Evolutionary conservation across 1,140 invertebrate species (phyloP), one percentile per base, ranked within the genome.

Genomic region (Philotrypesis tridentata): DNA sequence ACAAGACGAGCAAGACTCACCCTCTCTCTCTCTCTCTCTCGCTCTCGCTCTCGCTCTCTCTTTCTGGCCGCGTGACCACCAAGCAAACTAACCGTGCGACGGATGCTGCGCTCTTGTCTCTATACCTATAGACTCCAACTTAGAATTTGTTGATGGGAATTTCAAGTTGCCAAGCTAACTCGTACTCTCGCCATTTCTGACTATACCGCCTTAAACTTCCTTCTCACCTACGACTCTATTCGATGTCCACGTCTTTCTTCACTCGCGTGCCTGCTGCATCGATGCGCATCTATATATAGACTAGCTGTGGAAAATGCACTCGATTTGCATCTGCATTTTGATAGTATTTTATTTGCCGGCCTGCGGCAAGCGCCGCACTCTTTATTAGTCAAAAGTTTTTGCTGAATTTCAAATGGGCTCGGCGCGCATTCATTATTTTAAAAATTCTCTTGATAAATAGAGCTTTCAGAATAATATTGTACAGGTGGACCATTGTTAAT

Each of bases 81-180:
- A 48, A 85, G 74, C 87, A 87, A 90, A 90, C 89, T 89, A 89
- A 88, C 87, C 86, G 84, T 87, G 29, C 67, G 74, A 76, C 80
- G 73, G 74, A 76, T 77, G 48, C 80, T 43, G 6, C 17, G 33
- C 55, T 23, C 55, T 17, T 14, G 65, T 48, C 31, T 72, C 31
- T 31, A 5, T 4, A 21, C 27, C 68, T 71, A 73, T 80, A 74
- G 33, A 80, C 84, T 87, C 85, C 84, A 88, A 89, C 89, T 89
- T 82, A 43, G 63, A 79, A 83, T 74, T 83, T 79, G 76, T 83
- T 83, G 76, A 83, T 79, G 63, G 82, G 70, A 79, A 79, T 79
- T 83, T 74, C 60, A 63, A 83, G 76, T 79, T 79, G 25, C 21
- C 77, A 27, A 27, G 12, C 61, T 31, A 29, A 21, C 70, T 37